Evolutionary conservation across 1,140 invertebrate species (phyloP).

Genomic region (Ips typographus): DNA sequence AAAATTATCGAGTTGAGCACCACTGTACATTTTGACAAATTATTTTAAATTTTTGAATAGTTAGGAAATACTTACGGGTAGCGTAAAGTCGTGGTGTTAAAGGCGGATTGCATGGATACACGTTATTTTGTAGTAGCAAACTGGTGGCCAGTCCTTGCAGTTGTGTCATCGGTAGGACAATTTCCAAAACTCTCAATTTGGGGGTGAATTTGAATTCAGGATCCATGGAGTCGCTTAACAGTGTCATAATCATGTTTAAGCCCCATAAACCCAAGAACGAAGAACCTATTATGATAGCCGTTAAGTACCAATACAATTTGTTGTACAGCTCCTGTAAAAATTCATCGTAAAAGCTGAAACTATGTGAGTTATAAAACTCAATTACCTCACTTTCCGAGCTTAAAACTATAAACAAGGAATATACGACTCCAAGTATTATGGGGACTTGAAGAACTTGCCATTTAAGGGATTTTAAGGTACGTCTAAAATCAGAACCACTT

Average conservation of each 20-base stretch:
- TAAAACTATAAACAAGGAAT: constrained; percentile 58
- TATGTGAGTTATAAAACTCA: constrained; percentile 27
- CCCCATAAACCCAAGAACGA: constrained; percentile 66
- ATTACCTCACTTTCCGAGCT: constrained; percentile 66
- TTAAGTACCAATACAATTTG: constrained; percentile 61
- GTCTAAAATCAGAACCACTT: constrained; percentile 18
- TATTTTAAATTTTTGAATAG: too few species aligned
- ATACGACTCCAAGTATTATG: constrained; percentile 59
- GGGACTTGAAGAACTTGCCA: constrained; percentile 62
- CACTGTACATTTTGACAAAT: too few species aligned
- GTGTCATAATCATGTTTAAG: constrained; percentile 59
- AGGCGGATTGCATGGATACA: constrained; percentile 56
- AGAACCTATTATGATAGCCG: constrained; percentile 60
- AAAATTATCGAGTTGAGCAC: constrained; percentile 53
- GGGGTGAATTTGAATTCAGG: constrained; percentile 48
- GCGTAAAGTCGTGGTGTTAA: constrained; percentile 54
- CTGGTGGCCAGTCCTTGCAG: constrained; percentile 56
- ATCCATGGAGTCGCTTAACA: constrained; percentile 53
- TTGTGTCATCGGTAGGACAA: constrained; percentile 59
- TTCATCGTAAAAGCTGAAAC: too few species aligned
- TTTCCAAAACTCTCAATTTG: constrained; percentile 58
- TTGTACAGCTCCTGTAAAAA: constrained; percentile 60
- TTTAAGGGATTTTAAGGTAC: constrained; percentile 48
- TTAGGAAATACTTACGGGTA: constrained; percentile 52
- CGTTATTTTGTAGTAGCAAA: constrained; percentile 51